Base-by-base conservation (phyloP, 2,113 vertebrate genomes). In the Vireo altiloquus region DNA sequence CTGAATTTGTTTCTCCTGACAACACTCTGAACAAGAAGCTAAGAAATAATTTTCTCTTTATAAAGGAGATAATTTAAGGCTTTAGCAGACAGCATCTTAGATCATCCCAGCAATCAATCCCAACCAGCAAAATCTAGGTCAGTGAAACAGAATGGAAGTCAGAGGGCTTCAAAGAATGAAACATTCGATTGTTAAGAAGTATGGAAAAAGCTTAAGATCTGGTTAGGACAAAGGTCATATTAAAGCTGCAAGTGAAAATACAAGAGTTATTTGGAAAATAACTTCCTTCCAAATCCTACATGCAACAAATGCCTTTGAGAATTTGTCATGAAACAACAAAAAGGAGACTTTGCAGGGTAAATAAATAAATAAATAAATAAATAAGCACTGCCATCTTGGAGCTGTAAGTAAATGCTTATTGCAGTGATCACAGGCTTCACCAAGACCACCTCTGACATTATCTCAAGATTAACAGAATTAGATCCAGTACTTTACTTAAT, bases 91-190 rank as follows among this genome's bases (percentile, higher is more conserved):
- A 94, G 91, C 50, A 89, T 74, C 50, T 92, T 93, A 71, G 64
- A 91, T 89, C 84, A 91, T 77, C 76, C 77, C 61, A 59, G 84
- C 72, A 85, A 95, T 96, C 94, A 91, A 76, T 86, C 94, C 60
- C 87, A 89, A 91, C 42, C 33, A 88, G 89, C 59, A 92, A 87
- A 97, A 95, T 92, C 79, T 97, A 97, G 95, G 97, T 92, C 46
- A 61, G 52, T 40, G 74, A 93, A 95, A 94, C 4, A 4, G 69
- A 94, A 63, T 74, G 47, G 60, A 94, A 95, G 89, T 90, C 56
- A 88, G 71, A 93, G 46, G 78, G 44, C 87, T 80, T 80, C 85
- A 92, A 95, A 93, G 95, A 95, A 92, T 63, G 70, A 96, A 93
- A 87, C 69, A 80, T 50, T 81, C 66, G 54, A 9, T 82, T 76